These are phyloP conservation scores for Orthosia gracilis DNA, from an alignment of 2,888 invertebrate species.

Conservation along the genomic window DNA sequence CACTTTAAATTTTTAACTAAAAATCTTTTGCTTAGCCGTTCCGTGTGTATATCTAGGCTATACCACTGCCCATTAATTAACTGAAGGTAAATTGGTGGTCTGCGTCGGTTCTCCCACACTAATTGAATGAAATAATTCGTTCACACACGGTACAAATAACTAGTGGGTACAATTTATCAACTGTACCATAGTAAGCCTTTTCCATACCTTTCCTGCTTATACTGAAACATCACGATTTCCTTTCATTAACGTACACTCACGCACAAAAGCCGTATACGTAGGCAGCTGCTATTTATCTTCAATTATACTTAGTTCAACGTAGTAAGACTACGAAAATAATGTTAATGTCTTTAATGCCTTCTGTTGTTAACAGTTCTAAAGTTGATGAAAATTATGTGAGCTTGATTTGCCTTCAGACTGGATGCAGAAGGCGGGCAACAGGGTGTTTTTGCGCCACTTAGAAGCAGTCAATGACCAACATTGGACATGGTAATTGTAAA, in stretches of 20 bases:
- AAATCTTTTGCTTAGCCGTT: too few relatives aligned
- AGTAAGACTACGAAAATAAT: not conserved
- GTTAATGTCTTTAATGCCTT: constrained; percentile 10
- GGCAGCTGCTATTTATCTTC: constrained; percentile 30
- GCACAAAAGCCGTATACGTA: constrained; percentile 8
- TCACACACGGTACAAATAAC: not conserved
- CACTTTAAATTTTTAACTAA: too few relatives aligned
- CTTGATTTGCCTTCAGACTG: not conserved
- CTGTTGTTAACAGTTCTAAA: constrained; percentile 28
- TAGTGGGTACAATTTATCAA: constrained; percentile 17
- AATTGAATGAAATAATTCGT: constrained; percentile 7
- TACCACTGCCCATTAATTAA: not conserved
- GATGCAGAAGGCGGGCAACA: not conserved
- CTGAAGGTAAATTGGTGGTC: not conserved
- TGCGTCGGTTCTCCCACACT: not conserved
- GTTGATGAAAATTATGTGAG: constrained; percentile 11
- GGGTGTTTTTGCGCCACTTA: not conserved
- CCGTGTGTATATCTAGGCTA: too few relatives aligned
- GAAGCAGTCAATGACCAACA: too few relatives aligned
- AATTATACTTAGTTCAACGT: constrained; percentile 20
- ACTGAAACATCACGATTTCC: constrained; percentile 13
- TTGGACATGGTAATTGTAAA: not conserved
- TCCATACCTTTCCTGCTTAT: constrained; percentile 6
- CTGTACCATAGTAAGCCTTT: constrained; percentile 1
- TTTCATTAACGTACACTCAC: constrained; percentile 3